These are phyloP conservation scores for Perodicticus potto DNA, from an alignment of 2,797 vertebrate species.

Conservation along the genomic window DNA sequence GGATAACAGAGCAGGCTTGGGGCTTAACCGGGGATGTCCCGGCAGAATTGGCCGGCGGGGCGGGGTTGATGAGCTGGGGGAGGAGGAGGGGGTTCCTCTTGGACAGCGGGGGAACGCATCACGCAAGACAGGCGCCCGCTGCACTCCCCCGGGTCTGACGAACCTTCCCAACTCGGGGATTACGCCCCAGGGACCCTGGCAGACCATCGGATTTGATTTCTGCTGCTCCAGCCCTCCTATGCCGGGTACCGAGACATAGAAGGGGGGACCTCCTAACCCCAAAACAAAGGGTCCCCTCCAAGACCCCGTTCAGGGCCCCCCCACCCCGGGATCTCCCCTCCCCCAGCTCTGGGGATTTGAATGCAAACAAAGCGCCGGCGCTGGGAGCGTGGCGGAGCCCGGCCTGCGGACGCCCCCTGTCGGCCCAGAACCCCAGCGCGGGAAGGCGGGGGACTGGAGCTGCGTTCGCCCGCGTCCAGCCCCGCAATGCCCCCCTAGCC, in stretches of 20 bases:
- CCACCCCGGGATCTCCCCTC: conserved; percentile 68
- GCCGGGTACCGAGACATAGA: not conserved
- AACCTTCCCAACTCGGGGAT: conserved; percentile 35
- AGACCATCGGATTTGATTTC: not conserved
- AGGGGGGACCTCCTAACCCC: not conserved
- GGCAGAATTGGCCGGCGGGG: not conserved
- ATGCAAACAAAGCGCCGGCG: conserved; percentile 81
- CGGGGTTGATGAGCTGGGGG: not conserved
- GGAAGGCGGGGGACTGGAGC: conserved; percentile 52
- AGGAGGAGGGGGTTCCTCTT: not conserved
- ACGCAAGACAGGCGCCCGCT: not conserved
- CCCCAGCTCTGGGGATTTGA: conserved; percentile 83
- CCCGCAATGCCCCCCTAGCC: not conserved
- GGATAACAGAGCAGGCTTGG: not conserved
- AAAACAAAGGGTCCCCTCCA: conserved; percentile 64
- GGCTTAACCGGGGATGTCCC: not conserved
- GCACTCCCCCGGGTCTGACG: not conserved
- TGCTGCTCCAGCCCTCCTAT: not conserved
- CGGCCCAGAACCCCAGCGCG: conserved; percentile 61
- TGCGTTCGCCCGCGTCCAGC: not conserved
- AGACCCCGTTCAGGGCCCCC: not conserved
- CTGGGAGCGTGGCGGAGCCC: conserved; percentile 73
- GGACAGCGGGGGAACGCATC: not conserved
- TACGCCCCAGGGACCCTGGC: not conserved
- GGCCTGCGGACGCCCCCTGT: conserved; percentile 74